Base-by-base conservation (phyloP, 2,888 invertebrate species). In the Andrena camellia region DNA sequence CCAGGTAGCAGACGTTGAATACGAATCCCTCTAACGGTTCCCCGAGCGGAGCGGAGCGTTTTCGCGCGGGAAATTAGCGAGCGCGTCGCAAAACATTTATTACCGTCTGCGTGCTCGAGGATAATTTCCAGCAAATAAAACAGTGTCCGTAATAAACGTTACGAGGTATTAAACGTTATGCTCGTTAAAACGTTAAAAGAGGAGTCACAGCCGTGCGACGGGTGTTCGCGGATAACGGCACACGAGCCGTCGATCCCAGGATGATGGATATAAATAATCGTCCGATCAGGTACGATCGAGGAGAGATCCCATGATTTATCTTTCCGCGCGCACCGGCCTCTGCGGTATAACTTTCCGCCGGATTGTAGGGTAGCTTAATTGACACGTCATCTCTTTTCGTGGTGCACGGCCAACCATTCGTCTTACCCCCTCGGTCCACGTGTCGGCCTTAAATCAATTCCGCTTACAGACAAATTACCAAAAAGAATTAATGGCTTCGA, bases 371-470 rank as follows among this genome's bases (percentile, higher is more conserved):
- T 88, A 89, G 83, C 85, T 85, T 88, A 89, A 88, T 88, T 88
- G 88, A 88, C 89, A 89, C 88, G 88, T 88, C 86, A 85, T 89
- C 85, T 88, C 88, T 86, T 89, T 83, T 70, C 72, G 75, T 69
- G 78, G 60, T 73, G 42, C 73, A 62, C 66, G 54, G 31, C 23
- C 50, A 62, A 70, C 79, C 83, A 88, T 90, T 88, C 88, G 90
- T 90, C 89, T 89, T 89, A 64, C 31, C 52, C 81, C 86, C 76
- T 75, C 81, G 81, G 81, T 82, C 84, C 79, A 87, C 84, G 87
- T 84, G 90, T 88, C 87, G 88, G 86, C 59, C 86, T 87, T 88
- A 87, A 90, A 90, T 90, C 90, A 91, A 90, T 90, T 90, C 85
- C 80, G 71, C 69, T 76, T 77, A 78, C 78, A 77, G 83, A 88